These are phyloP conservation scores for Coptodon rendalli DNA, from an alignment of 2,113 vertebrate species.

Conservation along the genomic window DNA sequence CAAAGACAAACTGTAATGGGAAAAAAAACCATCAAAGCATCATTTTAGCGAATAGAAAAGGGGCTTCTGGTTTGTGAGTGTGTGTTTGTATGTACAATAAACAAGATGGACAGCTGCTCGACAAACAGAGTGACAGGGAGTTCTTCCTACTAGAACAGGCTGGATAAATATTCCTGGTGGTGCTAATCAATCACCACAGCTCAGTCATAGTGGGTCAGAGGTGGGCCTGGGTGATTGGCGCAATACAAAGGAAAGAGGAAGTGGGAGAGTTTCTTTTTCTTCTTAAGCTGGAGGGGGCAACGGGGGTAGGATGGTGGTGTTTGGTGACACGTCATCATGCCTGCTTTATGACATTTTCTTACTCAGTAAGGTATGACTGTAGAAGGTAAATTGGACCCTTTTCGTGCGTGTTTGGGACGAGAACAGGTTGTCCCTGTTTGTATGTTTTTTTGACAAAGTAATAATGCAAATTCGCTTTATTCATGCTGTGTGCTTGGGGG, in stretches of 20 bases:
- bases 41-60: not conserved
- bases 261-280: conserved; percentile 1
- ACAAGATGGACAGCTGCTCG: conserved; percentile 25
- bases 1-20: not conserved
- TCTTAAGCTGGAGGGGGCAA: not conserved
- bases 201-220: conserved; percentile 32
- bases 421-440: not conserved
- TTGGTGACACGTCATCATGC: not conserved
- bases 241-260: conserved; percentile 52
- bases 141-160: conserved; percentile 17
- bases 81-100: not conserved
- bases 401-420: not conserved
- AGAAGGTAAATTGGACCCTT: not conserved
- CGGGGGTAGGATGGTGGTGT: not conserved
- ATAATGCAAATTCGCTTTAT: not conserved
- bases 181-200: conserved; percentile 54
- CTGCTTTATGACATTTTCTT: not conserved
- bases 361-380: not conserved
- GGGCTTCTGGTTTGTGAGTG: not conserved
- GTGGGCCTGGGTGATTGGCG: conserved; percentile 33
- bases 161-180: conserved; percentile 50
- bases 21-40: not conserved
- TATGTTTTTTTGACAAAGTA: not conserved
- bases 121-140: conserved; percentile 30
- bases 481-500: not conserved